These are phyloP conservation scores for Drosophila trichaetosa DNA, from an alignment of 2,888 invertebrate genomes.

Conservation along the genomic window DNA sequence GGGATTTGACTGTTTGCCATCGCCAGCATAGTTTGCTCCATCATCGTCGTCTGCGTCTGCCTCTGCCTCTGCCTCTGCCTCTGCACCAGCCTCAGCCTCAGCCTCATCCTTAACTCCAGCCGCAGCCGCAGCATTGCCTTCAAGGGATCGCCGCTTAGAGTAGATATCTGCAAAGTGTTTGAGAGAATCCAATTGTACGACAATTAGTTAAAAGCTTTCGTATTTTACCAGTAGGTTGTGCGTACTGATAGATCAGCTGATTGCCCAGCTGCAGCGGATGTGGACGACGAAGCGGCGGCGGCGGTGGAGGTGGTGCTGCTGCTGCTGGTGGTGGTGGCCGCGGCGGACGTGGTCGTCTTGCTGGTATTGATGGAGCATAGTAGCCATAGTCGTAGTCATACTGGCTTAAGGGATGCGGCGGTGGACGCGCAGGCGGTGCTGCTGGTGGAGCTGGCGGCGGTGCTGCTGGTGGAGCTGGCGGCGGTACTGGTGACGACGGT, in stretches of 20 bases:
- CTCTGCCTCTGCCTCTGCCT: not conserved
- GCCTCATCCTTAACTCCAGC: slow-evolving; percentile 1
- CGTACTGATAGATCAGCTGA: slow-evolving; percentile 77
- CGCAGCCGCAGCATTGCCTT: slow-evolving; percentile 29
- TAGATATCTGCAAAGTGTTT: slow-evolving; percentile 83
- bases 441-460: slow-evolving; percentile 1
- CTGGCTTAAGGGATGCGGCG: slow-evolving; percentile 23
- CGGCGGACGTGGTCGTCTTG: slow-evolving; percentile 17
- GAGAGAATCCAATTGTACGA: slow-evolving; percentile 83
- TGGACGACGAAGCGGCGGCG: slow-evolving; percentile 30
- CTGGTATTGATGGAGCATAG: slow-evolving; percentile 16
- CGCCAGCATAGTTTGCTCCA: not conserved
- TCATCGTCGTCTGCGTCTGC: not conserved
- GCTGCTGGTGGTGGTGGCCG: slow-evolving; percentile 24
- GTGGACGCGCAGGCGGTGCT: slow-evolving; percentile 17
- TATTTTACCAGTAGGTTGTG: slow-evolving; percentile 82
- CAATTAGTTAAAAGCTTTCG: slow-evolving; percentile 82
- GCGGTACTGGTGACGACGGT: not conserved
- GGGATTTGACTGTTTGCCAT: slow-evolving; percentile 3
- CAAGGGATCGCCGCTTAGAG: slow-evolving; percentile 57
- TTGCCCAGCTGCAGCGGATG: slow-evolving; percentile 58
- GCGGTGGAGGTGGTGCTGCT: slow-evolving; percentile 6
- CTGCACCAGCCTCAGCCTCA: not conserved
- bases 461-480: slow-evolving; percentile 6
- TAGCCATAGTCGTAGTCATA: slow-evolving; percentile 62